A percentile compares a stretch with the other conserved stretches of the same genome.
phyloP scores from a whole-genome alignment of 2,888 invertebrate species.

The Epinotia nisella region DNA sequence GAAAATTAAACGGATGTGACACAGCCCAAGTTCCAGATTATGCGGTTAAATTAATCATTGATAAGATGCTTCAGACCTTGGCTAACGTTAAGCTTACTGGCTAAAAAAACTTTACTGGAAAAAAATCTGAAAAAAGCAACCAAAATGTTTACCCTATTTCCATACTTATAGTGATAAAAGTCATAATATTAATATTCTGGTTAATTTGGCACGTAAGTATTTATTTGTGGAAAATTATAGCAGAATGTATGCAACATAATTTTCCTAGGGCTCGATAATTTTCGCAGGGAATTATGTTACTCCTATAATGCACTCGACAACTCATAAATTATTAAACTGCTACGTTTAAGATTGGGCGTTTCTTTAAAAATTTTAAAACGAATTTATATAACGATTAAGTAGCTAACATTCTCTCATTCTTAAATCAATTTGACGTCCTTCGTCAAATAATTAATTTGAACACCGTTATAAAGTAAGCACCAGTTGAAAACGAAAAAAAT shows the following conservation, averaged over 20 bases:
- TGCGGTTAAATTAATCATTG: conserved; percentile 72
- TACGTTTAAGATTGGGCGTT: not conserved
- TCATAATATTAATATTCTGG: no score
- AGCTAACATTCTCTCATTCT: not conserved
- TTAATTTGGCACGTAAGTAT: not conserved
- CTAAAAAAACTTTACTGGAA: not conserved
- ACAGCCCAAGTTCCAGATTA: conserved; percentile 66
- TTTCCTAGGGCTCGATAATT: not conserved
- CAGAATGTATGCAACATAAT: no score
- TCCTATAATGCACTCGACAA: conserved; percentile 7
- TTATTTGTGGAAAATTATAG: no score
- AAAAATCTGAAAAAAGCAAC: not conserved
- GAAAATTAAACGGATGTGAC: conserved; percentile 72
- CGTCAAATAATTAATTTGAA: no score
- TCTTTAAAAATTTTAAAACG: not conserved
- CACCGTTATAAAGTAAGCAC: no score
- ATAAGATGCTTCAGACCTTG: conserved; percentile 53
- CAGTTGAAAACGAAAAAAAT: no score
- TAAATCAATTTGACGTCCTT: no score
- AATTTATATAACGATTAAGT: not conserved
- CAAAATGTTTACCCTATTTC: not conserved
- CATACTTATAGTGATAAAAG: no score
- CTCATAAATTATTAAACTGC: conserved; percentile 14
- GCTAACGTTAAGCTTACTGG: conserved; percentile 10
- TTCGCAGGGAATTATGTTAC: not conserved